Percentiles rank a stretch among this genome's conserved stretches.
Conservation (phyloP, 2,797 vertebrate genomes). For the Pogoniulus pusillus region DNA sequence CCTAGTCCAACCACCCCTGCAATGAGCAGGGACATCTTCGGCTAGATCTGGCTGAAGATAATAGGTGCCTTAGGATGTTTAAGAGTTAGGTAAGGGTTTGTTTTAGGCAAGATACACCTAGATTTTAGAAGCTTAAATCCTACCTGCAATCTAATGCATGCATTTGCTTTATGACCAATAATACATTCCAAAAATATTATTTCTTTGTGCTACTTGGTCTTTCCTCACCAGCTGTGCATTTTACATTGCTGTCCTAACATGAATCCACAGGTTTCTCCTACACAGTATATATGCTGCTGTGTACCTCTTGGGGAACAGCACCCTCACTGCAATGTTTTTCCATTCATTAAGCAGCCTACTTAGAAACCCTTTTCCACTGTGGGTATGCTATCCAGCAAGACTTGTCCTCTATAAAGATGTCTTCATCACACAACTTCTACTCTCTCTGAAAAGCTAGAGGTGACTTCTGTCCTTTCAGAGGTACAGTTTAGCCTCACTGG, state of each 20-base stretch:
- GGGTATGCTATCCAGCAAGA: neutral
- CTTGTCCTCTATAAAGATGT: neutral
- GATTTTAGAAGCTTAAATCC: neutral
- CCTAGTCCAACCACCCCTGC: neutral
- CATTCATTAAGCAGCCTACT: neutral
- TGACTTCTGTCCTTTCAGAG: neutral
- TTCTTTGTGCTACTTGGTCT: neutral
- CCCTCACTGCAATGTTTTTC: neutral
- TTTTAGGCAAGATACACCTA: neutral
- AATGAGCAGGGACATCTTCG: neutral
- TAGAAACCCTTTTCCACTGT: neutral
- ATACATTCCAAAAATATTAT: neutral
- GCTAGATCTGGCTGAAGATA: neutral
- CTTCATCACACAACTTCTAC: neutral
- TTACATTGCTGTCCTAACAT: neutral
- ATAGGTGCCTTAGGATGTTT: neutral
- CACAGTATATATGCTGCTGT: fast-evolving
- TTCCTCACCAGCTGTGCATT: neutral
- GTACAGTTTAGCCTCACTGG: neutral
- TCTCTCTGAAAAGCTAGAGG: neutral
- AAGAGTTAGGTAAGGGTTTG: neutral
- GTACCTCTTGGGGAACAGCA: neutral
- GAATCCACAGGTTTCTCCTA: neutral
- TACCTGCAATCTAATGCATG: neutral
- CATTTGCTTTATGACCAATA: neutral